Percentiles rank a stretch among this genome's conserved stretches.
These are phyloP conservation scores for Stramonita haemastoma DNA, from an alignment of 2,888 invertebrate genomes.

Conservation along the genomic window DNA sequence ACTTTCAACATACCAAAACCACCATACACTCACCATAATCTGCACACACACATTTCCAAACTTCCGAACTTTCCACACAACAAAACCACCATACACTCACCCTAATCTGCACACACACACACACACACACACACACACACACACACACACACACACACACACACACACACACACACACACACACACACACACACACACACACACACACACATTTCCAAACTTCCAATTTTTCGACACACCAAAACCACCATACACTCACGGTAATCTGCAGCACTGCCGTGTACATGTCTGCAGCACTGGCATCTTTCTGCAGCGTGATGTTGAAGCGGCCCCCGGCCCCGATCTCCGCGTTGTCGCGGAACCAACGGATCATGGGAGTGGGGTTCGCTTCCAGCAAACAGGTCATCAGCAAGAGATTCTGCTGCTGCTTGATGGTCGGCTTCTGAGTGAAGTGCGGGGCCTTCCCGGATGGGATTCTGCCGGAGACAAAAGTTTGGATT, in stretches of 20 bases:
- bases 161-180: background rate
- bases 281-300: slow-evolving; percentile 91
- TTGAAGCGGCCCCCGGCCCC: slow-evolving; percentile 90
- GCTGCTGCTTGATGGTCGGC: slow-evolving; percentile 98
- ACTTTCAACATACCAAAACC: too few species aligned
- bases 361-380: slow-evolving; percentile 95
- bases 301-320: slow-evolving; percentile 91
- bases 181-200: too few species aligned
- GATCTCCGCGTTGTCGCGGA: slow-evolving; percentile 84
- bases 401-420: slow-evolving; percentile 92
- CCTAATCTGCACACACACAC: too few species aligned
- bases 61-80: too few species aligned
- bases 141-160: background rate
- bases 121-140: background rate
- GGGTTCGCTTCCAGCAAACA: slow-evolving; percentile 97
- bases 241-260: slow-evolving; percentile 65
- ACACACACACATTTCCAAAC: background rate
- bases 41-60: too few species aligned
- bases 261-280: slow-evolving; percentile 94
- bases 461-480: slow-evolving; percentile 58
- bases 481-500: too few species aligned
- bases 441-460: slow-evolving; percentile 98
- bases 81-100: too few species aligned
- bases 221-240: background rate
- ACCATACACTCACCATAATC: too few species aligned